phyloP scores from a whole-genome alignment of 2,113 vertebrate genomes.

The Aspiorhynchus laticeps region DNA sequence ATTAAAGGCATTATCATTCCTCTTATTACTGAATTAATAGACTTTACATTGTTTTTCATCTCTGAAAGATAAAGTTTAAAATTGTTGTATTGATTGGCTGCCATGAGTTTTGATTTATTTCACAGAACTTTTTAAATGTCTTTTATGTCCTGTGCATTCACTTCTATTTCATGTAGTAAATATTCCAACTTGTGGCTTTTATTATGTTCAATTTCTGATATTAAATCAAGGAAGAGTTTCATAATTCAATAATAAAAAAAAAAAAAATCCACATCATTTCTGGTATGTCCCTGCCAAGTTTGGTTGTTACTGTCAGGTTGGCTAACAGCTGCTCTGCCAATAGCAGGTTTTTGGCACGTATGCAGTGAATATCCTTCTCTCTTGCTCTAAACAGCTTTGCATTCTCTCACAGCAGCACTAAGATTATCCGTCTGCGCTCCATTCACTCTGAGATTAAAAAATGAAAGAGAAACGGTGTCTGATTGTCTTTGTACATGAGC shows the following conservation, averaged over 20 bases:
- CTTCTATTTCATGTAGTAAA: background rate
- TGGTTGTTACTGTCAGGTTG: constrained; percentile 12
- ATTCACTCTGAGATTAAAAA: constrained; percentile 7
- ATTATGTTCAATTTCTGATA: background rate
- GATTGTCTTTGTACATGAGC: constrained; percentile 34
- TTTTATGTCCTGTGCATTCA: background rate
- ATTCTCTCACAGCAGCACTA: constrained; percentile 16
- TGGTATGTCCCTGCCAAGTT: background rate
- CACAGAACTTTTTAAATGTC: background rate
- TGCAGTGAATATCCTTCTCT: constrained; percentile 10
- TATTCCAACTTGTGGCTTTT: background rate
- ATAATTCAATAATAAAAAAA: background rate
- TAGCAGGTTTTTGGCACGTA: constrained; percentile 6
- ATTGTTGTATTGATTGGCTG: background rate
- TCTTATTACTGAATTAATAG: background rate
- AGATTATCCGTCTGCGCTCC: background rate
- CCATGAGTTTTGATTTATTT: background rate
- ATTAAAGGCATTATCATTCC: background rate
- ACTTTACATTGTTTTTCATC: background rate
- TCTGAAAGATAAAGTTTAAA: background rate
- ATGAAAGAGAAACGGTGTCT: constrained; percentile 9
- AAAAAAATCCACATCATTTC: background rate
- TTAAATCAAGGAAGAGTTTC: background rate
- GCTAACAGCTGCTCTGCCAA: constrained; percentile 37
- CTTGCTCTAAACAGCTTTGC: constrained; percentile 29